These are phyloP conservation scores for Stegophylla sp. DNA, from an alignment of 2,888 invertebrate species.

Conservation along the genomic window DNA sequence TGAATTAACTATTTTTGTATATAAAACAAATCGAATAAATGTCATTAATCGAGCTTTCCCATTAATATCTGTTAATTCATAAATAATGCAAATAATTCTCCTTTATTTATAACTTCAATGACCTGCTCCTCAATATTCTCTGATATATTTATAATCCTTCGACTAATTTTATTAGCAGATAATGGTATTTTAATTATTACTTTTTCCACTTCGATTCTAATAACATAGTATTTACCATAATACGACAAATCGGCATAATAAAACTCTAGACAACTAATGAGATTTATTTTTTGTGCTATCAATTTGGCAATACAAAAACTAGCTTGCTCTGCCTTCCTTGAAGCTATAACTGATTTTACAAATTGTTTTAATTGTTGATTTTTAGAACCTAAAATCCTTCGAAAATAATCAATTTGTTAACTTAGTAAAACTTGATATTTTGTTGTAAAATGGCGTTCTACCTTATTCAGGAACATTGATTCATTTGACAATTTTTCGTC, in stretches of 20 bases:
- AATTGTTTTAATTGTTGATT: constrained; percentile 62
- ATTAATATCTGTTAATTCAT: constrained; percentile 58
- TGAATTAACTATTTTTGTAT: constrained; percentile 57
- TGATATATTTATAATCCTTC: constrained; percentile 61
- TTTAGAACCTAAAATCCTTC: constrained; percentile 22
- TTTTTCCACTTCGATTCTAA: constrained; percentile 63
- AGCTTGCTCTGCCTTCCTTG: constrained; percentile 40
- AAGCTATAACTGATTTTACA: constrained; percentile 21
- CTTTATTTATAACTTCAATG: constrained; percentile 17
- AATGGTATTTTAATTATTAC: constrained; percentile 61
- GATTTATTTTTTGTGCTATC: constrained; percentile 28
- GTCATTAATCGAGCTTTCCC: constrained; percentile 60
- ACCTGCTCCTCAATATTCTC: constrained; percentile 12
- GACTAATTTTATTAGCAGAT: constrained; percentile 21
- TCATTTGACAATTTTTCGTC: constrained; percentile 58
- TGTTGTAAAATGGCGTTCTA: constrained; percentile 49
- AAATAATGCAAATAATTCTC: constrained; percentile 59
- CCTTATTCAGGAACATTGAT: constrained; percentile 59
- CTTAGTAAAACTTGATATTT: constrained; percentile 59
- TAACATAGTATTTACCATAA: constrained; percentile 61
- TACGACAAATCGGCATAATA: constrained; percentile 32
- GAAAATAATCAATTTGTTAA: constrained; percentile 60
- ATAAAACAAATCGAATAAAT: constrained; percentile 60
- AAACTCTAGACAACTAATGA: constrained; percentile 1
- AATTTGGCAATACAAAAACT: constrained; percentile 18